Evolutionary conservation across 2,113 vertebrate genomes (phyloP), one percentile per base, ranked within the genome.

Genomic region (Callipepla squamata): DNA sequence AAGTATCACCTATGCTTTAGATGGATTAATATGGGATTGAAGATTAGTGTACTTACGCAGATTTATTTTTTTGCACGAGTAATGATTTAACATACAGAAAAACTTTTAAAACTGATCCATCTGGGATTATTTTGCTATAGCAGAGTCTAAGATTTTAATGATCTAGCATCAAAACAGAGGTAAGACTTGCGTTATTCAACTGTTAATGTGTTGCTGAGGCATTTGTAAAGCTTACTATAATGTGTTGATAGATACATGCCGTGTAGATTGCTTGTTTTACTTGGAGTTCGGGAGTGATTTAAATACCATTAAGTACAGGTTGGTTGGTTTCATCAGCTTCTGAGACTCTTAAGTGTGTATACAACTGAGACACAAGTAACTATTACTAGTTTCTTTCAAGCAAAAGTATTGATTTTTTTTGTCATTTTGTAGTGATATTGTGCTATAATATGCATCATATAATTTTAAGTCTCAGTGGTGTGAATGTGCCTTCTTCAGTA

Each of bases 1-100:
- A 96, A 97, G 88, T 97, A 95, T 97, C 92, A 95, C 96, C 69
- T 94, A 55, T 97, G 89, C 94, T 97, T 95, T 96, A 96, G 85
- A 86, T 94, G 81, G 81, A 95, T 94, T 92, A 81, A 95, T 92
- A 50, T 0, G 85, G 70, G 92, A 70, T 94, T 61, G 68, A 86
- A 93, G 89, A 85, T 83, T 93, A 95, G 94, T 44, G 47, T 72
- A 66, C 23, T 91, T 90, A 40, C 2, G n/a, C 90, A 86, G 90
- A 50, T n/a, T 80, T 89, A n/a, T 45, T 89, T 85, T 72, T 90
- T 93, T 93, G 44, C 89, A 77, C 70, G 80, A 87, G 59, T 79
- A 89, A 51, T 90, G 83, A 83, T 28, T 95, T 93, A 92, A 93
- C 53, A 68, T 77, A 80, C 79, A 91, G 87, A 91, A 92, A 94